Base-by-base conservation (phyloP, 1,140 invertebrate species). In the Ceratina calcarata region DNA sequence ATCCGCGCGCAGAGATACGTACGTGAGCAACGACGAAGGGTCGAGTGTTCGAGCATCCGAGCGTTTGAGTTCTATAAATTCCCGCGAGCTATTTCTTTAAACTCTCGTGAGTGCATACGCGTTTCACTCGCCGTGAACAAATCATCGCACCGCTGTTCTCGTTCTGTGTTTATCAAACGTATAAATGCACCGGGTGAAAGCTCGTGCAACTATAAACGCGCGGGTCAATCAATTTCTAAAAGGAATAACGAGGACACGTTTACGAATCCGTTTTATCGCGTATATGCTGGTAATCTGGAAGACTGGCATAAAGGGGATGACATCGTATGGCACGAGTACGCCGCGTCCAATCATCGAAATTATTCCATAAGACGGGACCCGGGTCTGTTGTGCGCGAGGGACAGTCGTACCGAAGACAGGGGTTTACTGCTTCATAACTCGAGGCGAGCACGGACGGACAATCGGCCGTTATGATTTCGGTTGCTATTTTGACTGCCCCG, bases 341-440 rank as follows among this genome's bases (percentile, higher is more conserved):
- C 75, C 76, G 53, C 37, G 83, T 89, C 86, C 91, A 93, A 92
- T 93, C 91, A 91, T 92, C 89, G 91, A 90, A 92, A 93, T 93
- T 92, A 92, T 93, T 93, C 88, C 89, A 90, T 90, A 92, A 91
- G 91, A 90, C 83, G 85, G 75, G 72, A 70, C 80, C 70, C 65
- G 78, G 77, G 80, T 78, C 75, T 74, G 64, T 67, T 60, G 64
- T 53, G 81, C 61, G 64, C 37, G 57, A 86, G 84, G 74, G 64
- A 84, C 70, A 70, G 80, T 67, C 71, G 27, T 22, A 60, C 49
- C 49, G 67, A 65, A 86, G 84, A 71, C 72, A 77, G 73, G 82
- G 78, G 82, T 93, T 92, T 93, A 93, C 89, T 92, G 92, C 92
- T 92, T 93, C 91, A 92, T 93, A 93, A 92, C 92, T 88, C 80